Base-by-base conservation (phyloP, 2,888 invertebrate species). In the Mesorhabditis belari region DNA sequence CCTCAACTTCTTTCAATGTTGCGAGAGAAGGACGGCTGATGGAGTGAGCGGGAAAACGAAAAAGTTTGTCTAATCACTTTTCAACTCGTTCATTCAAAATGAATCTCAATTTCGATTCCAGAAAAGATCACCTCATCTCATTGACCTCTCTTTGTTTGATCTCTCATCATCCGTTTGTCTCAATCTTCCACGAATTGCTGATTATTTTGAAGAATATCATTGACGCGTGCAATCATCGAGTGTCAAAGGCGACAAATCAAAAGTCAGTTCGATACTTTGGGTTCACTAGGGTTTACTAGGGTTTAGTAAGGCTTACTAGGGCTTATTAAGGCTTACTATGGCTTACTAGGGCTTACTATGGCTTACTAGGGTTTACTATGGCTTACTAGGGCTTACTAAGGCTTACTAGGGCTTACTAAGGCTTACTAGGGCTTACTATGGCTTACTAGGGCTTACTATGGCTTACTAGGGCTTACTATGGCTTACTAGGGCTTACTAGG, bases 161-260 rank as follows among this genome's bases (percentile, higher is more conserved):
- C 61, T 95, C 95, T 66, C 98, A 99, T 86, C 96, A 99, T 86
- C 95, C 96, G 44, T 98, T 99, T 85, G 94, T 98, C 84, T 90
- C 95, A 67, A 92, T 91, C 80, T 98, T 98, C 85, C 90, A 98
- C 71, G 93, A 96, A 86, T 93, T 95, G 85, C 87, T 99, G 76
- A 91, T 90, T 85, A 89, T 94, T 76, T 86, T 99, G 79, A 91
- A 93, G 84, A 90, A 90, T 81, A 86, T 99, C 72, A 93, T 99
- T 77, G 95, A 96, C 84, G 92, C 94, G 63, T 95, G 95, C 84
- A 94, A 96, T 84, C 92, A 93, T 84, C 90, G 81, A 61, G 68
- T 69, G 0, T 60, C 66, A 4, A 63, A 66, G 9, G 60, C 51
- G 25, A 71, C 67, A 6, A 63, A 64, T 29, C 60, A 61, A 19